These are phyloP conservation scores for Pollicipes pollicipes DNA, from an alignment of 1,140 invertebrate species.

Conservation along the genomic window DNA sequence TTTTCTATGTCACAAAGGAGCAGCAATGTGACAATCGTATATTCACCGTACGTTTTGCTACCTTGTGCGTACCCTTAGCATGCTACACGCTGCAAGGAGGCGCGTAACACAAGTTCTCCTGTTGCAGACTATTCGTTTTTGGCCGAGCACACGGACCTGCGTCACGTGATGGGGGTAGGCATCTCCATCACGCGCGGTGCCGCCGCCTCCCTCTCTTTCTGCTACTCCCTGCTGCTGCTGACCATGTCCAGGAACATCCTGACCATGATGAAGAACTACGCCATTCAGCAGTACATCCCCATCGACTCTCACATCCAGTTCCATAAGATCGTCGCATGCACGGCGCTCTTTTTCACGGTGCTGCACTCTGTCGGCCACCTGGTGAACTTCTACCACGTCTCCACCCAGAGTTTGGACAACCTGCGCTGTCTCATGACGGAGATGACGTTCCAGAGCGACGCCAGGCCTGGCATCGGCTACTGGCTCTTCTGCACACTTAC, in stretches of 20 bases:
- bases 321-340: conserved; percentile 95
- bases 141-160: conserved; percentile 86
- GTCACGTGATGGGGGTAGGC: conserved; percentile 97
- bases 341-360: conserved; percentile 81
- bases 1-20: too few species aligned
- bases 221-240: conserved; percentile 78
- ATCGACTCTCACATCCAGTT: conserved; percentile 95
- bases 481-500: conserved; percentile 91
- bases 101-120: too few species aligned
- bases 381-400: conserved; percentile 97
- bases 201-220: conserved; percentile 88
- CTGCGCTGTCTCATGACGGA: conserved; percentile 86
- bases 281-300: conserved; percentile 93
- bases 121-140: conserved; percentile 76
- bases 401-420: conserved; percentile 87
- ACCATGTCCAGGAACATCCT: conserved; percentile 95
- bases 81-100: too few species aligned
- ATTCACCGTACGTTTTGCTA: too few species aligned
- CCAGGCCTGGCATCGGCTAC: conserved; percentile 71
- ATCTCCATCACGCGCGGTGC: conserved; percentile 94
- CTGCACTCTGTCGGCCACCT: conserved; percentile 89
- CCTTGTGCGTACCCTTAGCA: too few species aligned
- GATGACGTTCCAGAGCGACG: conserved; percentile 79
- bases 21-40: too few species aligned
- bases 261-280: conserved; percentile 90